Evolutionary conservation across 2,888 invertebrate species (phyloP).

Genomic region (Papilio gigon): DNA sequence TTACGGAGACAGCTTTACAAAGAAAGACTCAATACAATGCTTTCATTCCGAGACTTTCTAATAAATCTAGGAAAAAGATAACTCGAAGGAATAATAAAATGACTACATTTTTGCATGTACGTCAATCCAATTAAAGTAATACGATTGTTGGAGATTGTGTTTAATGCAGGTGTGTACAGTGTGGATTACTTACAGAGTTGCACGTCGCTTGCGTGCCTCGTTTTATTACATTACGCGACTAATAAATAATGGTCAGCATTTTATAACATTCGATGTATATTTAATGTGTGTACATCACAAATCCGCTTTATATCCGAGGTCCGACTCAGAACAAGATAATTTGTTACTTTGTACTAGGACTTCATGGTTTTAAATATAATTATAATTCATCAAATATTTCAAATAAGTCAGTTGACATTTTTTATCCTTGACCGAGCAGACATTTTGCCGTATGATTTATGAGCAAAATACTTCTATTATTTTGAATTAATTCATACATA

Average conservation of each 20-base stretch:
- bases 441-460: neutral
- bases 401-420: too few relatives aligned
- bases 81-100: neutral
- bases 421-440: too few relatives aligned
- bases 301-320: too few relatives aligned
- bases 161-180: slow-evolving; percentile 15
- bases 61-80: neutral
- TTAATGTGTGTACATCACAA: too few relatives aligned
- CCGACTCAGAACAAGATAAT: neutral
- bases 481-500: neutral
- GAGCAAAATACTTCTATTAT: neutral
- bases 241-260: neutral
- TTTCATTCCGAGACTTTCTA: slow-evolving; percentile 8
- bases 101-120: neutral
- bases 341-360: neutral
- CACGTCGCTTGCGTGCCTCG: neutral
- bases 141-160: slow-evolving; percentile 6
- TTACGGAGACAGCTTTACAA: slow-evolving; percentile 1
- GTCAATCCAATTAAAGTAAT: slow-evolving; percentile 9
- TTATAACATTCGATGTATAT: neutral
- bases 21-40: neutral
- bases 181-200: slow-evolving; percentile 11
- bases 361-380: too few relatives aligned
- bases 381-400: too few relatives aligned
- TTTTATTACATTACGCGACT: neutral